Evolutionary conservation across 2,113 vertebrate genomes (phyloP), one percentile per base, ranked within the genome.

Genomic region (Pseudopipra pipra): DNA sequence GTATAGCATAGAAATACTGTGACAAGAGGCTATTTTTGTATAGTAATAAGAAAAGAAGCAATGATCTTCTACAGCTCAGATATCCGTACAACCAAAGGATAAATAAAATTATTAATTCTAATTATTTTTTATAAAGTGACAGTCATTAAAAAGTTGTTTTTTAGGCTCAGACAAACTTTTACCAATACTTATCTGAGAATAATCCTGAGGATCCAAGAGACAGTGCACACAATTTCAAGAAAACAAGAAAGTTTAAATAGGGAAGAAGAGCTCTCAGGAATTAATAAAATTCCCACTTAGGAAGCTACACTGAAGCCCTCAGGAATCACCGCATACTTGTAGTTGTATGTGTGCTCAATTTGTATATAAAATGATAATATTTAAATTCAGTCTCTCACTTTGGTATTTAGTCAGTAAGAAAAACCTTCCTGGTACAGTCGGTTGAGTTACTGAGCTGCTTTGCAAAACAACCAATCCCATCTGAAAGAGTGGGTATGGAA

Each of bases 401-500:
- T 52, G 44, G 23, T 65, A 66, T 74, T 87, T 89, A 17, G 7
- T 88, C 25, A 46, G 5, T 18, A 47, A 52, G 49, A 51, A 67
- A 67, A 33, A 30, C 14, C 7, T 27, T 67, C 17, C 47, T 75
- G 51, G 7, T 6, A 13, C 22, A 44, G 6, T 5, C 44, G 27
- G 14, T 11, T 58, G 28, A 67, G 16, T 19, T 75, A 56, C 12
- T 82, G 22, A 33, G 19, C 12, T 62, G 20, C 33, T 76, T 44
- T 76, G 44, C 23, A 76, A 51, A 55, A 20, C 20, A 67, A 23
- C 13, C 8, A 33, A 28, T 14, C 9, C 17, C 20, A 13, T 41
- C 15, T 37, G 39, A n/a, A 63, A 25, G 18, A 35, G 15, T 13
- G 16, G 13, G 1, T 20, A 3, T 1, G 1, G 30, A 62, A 52